phyloP scores from a whole-genome alignment of 2,888 invertebrate genomes.

The Anthophora plumipes region DNA sequence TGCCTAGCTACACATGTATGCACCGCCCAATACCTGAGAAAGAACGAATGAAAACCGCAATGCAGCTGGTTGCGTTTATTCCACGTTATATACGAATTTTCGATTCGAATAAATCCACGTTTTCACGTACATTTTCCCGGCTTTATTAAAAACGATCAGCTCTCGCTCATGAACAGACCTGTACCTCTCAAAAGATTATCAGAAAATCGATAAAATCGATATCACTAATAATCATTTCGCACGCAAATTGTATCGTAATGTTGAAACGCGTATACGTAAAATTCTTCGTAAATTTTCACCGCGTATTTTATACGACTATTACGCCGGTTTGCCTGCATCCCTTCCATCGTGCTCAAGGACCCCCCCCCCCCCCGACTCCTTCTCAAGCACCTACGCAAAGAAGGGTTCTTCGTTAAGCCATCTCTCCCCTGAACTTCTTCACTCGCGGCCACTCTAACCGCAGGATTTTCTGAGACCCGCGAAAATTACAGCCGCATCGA shows the following conservation, averaged over 20 bases:
- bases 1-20: conserved; percentile 25
- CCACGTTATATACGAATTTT: background rate
- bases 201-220: background rate
- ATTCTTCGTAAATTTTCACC: background rate
- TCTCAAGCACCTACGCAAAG: conserved; percentile 41
- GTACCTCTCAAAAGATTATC: background rate
- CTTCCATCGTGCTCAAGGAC: conserved; percentile 16
- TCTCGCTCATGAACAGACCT: background rate
- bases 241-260: too few relatives aligned
- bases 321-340: conserved; percentile 31
- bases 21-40: conserved; percentile 34
- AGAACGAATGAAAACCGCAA: conserved; percentile 20
- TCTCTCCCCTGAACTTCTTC: conserved; percentile 34
- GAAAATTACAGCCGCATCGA: conserved; percentile 15
- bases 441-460: conserved; percentile 23
- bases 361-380: conserved; percentile 38
- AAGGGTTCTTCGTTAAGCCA: conserved; percentile 56
- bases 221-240: too few relatives aligned
- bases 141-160: too few relatives aligned
- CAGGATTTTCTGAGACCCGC: background rate
- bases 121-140: background rate
- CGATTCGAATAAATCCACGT: background rate
- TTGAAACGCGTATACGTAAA: conserved; percentile 12
- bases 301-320: conserved; percentile 24
- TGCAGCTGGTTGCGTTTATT: conserved; percentile 13